Percentiles rank a stretch among this genome's conserved stretches.
Conservation (phyloP, 2,797 vertebrate genomes). For the Lagocephalus sceleratus region DNA sequence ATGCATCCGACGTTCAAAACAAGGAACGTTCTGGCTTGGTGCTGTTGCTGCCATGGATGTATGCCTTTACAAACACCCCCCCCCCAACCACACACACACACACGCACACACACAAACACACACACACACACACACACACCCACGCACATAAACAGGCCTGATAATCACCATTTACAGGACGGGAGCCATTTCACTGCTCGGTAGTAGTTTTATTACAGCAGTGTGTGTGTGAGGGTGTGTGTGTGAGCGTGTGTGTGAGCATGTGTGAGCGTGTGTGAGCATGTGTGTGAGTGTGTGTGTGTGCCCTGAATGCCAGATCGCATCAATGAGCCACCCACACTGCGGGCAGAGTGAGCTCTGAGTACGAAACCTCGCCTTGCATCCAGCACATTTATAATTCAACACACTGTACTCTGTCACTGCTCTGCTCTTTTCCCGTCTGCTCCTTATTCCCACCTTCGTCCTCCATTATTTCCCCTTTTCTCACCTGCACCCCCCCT, state of each 20-base stretch:
- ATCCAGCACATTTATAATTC: conserved; percentile 71
- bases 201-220: conserved; percentile 34
- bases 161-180: conserved; percentile 15
- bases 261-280: conserved; percentile 7
- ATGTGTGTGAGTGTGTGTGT: conserved; percentile 19
- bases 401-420: conserved; percentile 45
- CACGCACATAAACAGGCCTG: conserved; percentile 1
- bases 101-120: too few relatives aligned
- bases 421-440: conserved; percentile 8
- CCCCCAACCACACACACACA: too few relatives aligned
- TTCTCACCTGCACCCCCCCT: neutral
- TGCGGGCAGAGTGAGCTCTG: conserved; percentile 37
- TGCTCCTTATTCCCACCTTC: neutral
- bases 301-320: conserved; percentile 48
- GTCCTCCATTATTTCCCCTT: neutral
- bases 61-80: too few relatives aligned
- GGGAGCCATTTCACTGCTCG: conserved; percentile 20
- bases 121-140: neutral
- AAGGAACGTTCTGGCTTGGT: too few relatives aligned
- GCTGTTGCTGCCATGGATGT: too few relatives aligned
- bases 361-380: conserved; percentile 50
- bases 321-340: conserved; percentile 66
- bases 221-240: neutral
- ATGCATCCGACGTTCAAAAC: too few relatives aligned
- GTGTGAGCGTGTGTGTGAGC: conserved; percentile 1